phyloP scores from a whole-genome alignment of 2,888 invertebrate genomes.

The Corbicula japonica region DNA sequence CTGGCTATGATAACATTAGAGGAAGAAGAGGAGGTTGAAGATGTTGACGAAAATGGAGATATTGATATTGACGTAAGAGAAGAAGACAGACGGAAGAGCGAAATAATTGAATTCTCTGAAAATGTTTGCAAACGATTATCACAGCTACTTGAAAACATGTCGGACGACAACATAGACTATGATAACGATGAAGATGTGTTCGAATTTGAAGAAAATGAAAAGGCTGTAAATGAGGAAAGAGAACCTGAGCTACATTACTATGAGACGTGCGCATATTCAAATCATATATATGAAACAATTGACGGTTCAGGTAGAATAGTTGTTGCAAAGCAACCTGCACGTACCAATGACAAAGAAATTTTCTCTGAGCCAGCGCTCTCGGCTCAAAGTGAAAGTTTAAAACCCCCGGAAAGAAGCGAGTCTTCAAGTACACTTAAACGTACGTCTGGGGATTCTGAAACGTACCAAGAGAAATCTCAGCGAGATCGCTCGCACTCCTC shows the following conservation, averaged over 20 bases:
- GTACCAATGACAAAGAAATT: background rate
- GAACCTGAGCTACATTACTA: too few species aligned
- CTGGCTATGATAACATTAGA: constrained; percentile 67
- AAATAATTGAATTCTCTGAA: constrained; percentile 73
- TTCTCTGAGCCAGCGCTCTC: background rate
- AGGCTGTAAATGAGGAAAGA: background rate
- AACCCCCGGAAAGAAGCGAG: constrained; percentile 23
- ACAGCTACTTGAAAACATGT: constrained; percentile 70
- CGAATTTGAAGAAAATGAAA: background rate
- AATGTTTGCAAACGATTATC: constrained; percentile 77
- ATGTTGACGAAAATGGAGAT: constrained; percentile 48
- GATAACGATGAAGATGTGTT: constrained; percentile 5
- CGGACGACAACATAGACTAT: constrained; percentile 5
- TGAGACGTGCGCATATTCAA: too few species aligned
- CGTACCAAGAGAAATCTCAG: constrained; percentile 3
- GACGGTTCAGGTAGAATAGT: constrained; percentile 5
- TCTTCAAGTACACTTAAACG: constrained; percentile 53
- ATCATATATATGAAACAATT: constrained; percentile 39
- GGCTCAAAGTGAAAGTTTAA: constrained; percentile 2
- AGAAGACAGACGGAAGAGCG: constrained; percentile 59
- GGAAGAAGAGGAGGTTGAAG: constrained; percentile 66
- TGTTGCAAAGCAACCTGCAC: background rate
- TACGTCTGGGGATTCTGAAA: constrained; percentile 50
- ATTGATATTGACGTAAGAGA: constrained; percentile 51
- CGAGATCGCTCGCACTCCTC: constrained; percentile 38